Evolutionary conservation across 2,797 vertebrate species (phyloP), one percentile per base, ranked within the genome.

Genomic region (Dallia pectoralis): DNA sequence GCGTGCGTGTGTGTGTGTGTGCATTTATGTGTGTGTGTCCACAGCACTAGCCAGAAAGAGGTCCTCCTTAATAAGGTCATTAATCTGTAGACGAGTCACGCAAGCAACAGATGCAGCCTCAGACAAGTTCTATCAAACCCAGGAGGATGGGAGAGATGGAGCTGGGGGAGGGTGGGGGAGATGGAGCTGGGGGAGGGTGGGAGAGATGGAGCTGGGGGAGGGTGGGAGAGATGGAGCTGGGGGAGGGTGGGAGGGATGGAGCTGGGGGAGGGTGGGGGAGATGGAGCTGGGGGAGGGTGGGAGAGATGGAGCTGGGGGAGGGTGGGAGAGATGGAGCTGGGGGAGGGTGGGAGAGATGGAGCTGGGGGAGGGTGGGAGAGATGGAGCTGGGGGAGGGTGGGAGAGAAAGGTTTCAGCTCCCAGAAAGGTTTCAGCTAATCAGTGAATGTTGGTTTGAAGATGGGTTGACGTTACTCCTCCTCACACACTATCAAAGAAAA

Each of bases 391-490:
- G 33, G 33, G 7, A 36, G 33, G 7, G 33, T 36, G 3, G 7
- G 33, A 36, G 33, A 7, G 33, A 36, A n/a, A n/a, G n/a, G n/a
- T n/a, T n/a, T n/a, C n/a, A n/a, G 47, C 51, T 82, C 74, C 77
- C 72, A 82, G 81, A 27, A 79, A 86, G 77, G 83, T 81, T 81
- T 75, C 81, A 87, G 82, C 77, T 80, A 84, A 80, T 86, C 84
- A 81, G 85, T 82, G 82, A 83, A 81, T 84, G 78, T 77, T 75
- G 62, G 79, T 77, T 85, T 85, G 85, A 87, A 83, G 80, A 72
- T 71, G 74, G 79, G 78, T 72, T 77, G 71, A 79, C 79, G 83
- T 76, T 76, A 80, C 82, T 84, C 83, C 25, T 25, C 59, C 65
- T 61, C 66, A 72, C 51, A 85, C 82, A 79, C 74, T 77, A 80